Evolutionary conservation across 2,888 invertebrate species (phyloP).

Genomic region (Phlogophora meticulosa): DNA sequence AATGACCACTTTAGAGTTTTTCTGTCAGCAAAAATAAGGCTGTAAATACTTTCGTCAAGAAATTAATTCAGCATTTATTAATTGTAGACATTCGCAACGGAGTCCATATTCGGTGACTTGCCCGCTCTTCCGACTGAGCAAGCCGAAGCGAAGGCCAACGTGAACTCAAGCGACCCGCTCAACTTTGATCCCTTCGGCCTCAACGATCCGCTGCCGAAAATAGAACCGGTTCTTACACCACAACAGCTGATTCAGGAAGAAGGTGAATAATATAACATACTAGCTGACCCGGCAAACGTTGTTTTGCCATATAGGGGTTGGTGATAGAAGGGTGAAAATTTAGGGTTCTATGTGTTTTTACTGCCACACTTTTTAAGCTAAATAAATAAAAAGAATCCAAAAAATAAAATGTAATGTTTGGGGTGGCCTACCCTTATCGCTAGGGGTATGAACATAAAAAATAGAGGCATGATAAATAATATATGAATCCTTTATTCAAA

Average conservation of each 20-base stretch:
- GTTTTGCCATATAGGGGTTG: too few relatives aligned
- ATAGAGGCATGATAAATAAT: too few relatives aligned
- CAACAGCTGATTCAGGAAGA: conserved; percentile 77
- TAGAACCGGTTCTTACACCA: conserved; percentile 85
- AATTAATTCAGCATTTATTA: neutral
- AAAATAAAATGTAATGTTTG: too few relatives aligned
- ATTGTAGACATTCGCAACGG: conserved; percentile 77
- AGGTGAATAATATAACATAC: conserved; percentile 66
- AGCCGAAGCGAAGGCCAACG: conserved; percentile 61
- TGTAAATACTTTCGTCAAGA: neutral
- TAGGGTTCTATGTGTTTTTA: too few relatives aligned
- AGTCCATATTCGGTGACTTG: conserved; percentile 84
- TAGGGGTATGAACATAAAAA: too few relatives aligned
- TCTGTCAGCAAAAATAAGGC: too few relatives aligned
- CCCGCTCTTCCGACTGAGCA: conserved; percentile 77
- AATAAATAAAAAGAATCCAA: too few relatives aligned
- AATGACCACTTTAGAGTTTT: too few relatives aligned
- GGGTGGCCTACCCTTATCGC: too few relatives aligned
- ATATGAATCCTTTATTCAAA: neutral
- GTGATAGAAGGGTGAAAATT: too few relatives aligned
- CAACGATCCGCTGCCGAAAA: conserved; percentile 85
- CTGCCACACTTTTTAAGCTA: too few relatives aligned
- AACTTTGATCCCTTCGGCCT: conserved; percentile 93
- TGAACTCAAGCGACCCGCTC: conserved; percentile 75
- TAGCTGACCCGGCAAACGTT: too few relatives aligned